These are phyloP conservation scores for Pelmatolapia mariae DNA, from an alignment of 2,113 vertebrate genomes.

Conservation along the genomic window DNA sequence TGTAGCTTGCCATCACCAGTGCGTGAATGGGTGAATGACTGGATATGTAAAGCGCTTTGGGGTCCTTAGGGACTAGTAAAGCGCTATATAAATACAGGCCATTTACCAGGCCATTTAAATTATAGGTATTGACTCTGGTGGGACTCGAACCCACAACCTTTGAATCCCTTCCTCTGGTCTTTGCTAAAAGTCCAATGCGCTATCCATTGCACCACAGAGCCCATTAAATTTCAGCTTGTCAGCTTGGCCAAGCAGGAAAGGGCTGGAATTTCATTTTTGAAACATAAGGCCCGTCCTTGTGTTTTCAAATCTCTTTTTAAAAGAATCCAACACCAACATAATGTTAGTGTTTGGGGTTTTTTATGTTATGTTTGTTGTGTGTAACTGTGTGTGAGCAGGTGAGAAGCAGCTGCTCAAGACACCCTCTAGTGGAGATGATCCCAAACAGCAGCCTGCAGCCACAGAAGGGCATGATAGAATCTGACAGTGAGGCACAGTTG, in stretches of 20 bases:
- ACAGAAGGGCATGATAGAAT: background rate
- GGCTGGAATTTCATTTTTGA: background rate
- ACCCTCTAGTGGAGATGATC: background rate
- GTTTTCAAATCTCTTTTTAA: fast-evolving
- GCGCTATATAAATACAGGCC: no score
- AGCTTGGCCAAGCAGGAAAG: fast-evolving
- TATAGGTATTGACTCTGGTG: fast-evolving
- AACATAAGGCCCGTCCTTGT: fast-evolving
- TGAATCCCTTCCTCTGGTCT: background rate
- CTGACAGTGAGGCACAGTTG: background rate
- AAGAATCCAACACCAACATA: background rate
- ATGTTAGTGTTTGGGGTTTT: fast-evolving
- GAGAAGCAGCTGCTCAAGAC: background rate
- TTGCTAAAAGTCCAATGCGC: background rate
- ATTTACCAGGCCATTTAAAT: no score
- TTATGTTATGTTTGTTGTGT: background rate
- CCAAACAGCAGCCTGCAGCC: background rate
- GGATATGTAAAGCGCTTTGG: no score
- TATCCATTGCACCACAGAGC: background rate
- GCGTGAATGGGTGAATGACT: no score
- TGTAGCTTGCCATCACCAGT: no score
- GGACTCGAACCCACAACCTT: background rate
- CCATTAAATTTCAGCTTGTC: fast-evolving
- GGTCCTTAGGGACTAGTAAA: no score
- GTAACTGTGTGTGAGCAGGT: background rate